phyloP scores from a whole-genome alignment of 2,797 vertebrate species.

The Pteropus rufus region DNA sequence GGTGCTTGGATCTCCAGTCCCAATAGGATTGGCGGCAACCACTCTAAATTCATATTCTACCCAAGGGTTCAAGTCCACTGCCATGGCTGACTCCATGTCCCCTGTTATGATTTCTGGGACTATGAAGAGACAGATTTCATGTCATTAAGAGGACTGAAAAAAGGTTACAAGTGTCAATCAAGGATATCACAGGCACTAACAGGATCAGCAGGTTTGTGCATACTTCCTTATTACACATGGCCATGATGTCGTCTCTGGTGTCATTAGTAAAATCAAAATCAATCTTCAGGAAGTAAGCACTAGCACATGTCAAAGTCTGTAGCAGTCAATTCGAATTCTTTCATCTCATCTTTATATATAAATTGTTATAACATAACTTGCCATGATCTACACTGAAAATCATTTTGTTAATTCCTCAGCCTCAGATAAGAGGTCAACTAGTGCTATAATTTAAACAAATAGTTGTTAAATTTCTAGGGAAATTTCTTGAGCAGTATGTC shows the following conservation, averaged over 20 bases:
- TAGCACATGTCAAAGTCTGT: not conserved
- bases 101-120: constrained; percentile 95
- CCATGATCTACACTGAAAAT: not conserved
- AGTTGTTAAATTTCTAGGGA: not conserved
- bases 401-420: not conserved
- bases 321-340: not conserved
- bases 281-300: not conserved
- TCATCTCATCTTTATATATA: not conserved
- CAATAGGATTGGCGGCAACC: constrained; percentile 94
- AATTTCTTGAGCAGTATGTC: not conserved
- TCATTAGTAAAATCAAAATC: constrained; percentile 7
- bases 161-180: not conserved
- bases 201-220: not conserved
- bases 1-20: constrained; percentile 94
- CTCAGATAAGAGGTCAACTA: not conserved
- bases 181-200: not conserved
- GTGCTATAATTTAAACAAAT: not conserved
- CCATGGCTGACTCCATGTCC: constrained; percentile 97
- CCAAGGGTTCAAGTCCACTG: constrained; percentile 96
- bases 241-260: not conserved
- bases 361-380: not conserved
- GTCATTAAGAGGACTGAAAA: not conserved
- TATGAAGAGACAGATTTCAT: constrained; percentile 69
- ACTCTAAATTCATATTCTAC: constrained; percentile 98
- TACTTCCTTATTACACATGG: not conserved